Evolutionary conservation across 2,113 vertebrate genomes (phyloP), one percentile per base, ranked within the genome.

Genomic region (Tenebrosternarchus preto): DNA sequence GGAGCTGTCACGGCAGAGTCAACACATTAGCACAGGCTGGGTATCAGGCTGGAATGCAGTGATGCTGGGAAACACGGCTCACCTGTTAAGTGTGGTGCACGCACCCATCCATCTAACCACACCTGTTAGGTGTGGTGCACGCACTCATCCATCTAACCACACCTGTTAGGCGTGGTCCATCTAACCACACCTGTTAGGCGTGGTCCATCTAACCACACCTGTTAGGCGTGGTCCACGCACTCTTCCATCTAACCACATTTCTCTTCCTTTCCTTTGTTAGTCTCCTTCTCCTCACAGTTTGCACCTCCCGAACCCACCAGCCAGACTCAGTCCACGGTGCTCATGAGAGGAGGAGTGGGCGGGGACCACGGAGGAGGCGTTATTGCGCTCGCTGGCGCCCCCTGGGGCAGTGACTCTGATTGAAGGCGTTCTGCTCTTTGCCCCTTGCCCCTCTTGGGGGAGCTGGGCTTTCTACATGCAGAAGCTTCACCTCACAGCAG

Each of bases 11-110:
- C 11, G 11, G 79, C 66, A 68, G 31, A 80, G 55, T 75, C 79
- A 74, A 75, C 79, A 80, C 79, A 59, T 74, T 68, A 66, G 79
- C 53, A 33, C 39, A 68, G 71, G 60, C 31, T 19, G 1, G 63
- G 72, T 71, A 80, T 80, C 68, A 80, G n/a, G n/a, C n/a, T 5
- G 79, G 79, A 80, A 80, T 68, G 63, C 63, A 31, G 79, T n/a
- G 50, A 57, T 29, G 43, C 61, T 24, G 74, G 70, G 46, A 67
- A 56, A 72, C 56, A 20, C n/a, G 15, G 29, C 60, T 66, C 70
- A 74, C 78, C 78, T 80, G 71, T 57, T 43, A 29, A 70, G 46
- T 4, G 70, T 73, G 50, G 39, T 67, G 29, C 11, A 1, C 36
- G 24, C 20, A 57, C 57, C 19, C 25, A 53, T 36, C 39, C 43